Conservation (phyloP, 2,888 invertebrate species). For the Tuta absoluta region DNA sequence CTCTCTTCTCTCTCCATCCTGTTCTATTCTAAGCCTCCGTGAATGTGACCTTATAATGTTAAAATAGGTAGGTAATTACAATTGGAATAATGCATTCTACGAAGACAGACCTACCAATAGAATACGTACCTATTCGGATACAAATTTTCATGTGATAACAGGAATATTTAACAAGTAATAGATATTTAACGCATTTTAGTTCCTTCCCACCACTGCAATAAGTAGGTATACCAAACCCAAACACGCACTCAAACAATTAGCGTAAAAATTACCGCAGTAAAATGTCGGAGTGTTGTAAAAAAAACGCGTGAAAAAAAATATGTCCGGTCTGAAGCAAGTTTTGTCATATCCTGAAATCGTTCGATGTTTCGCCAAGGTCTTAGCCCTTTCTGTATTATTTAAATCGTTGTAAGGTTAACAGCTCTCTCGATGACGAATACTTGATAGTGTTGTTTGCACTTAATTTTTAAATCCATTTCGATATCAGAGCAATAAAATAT, state of each 20-base stretch:
- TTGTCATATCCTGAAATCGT: slow-evolving; percentile 28
- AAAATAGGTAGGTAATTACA: no score
- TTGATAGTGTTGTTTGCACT: no score
- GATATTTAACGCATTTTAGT: background rate
- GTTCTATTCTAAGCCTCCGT: no score
- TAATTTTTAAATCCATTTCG: no score
- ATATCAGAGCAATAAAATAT: no score
- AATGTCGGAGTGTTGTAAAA: slow-evolving; percentile 29
- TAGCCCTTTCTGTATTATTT: background rate
- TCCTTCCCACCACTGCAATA: slow-evolving; percentile 6
- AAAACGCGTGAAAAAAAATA: slow-evolving; percentile 21
- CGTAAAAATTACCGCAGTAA: slow-evolving; percentile 17
- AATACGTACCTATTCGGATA: no score
- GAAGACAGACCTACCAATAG: no score
- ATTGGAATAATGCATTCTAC: no score
- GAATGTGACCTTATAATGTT: no score
- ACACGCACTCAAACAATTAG: slow-evolving; percentile 25
- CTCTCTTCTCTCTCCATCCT: no score
- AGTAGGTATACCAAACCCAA: background rate
- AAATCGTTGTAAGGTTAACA: background rate
- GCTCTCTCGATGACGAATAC: background rate
- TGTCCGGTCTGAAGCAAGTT: slow-evolving; percentile 23
- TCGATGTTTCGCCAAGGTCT: slow-evolving; percentile 18
- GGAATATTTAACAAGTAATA: no score
- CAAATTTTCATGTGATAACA: no score